phyloP scores from a whole-genome alignment of 2,113 vertebrate genomes.

The Gallinago jamesoni region DNA sequence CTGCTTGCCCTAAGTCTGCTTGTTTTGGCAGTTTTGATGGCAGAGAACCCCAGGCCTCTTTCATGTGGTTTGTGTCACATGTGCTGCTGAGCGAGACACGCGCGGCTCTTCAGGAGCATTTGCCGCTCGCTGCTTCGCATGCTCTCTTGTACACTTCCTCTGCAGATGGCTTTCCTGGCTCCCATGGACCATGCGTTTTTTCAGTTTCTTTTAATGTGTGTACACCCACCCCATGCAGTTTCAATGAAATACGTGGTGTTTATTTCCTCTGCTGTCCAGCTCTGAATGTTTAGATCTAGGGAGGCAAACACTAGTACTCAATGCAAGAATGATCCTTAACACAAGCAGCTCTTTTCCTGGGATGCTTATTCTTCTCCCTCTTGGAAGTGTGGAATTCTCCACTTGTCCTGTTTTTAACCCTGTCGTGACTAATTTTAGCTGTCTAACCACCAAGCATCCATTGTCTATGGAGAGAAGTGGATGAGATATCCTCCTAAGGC shows the following conservation, averaged over 20 bases:
- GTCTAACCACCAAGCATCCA: neutral
- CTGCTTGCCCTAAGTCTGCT: neutral
- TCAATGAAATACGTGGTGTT: neutral
- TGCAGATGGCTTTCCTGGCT: constrained; percentile 53
- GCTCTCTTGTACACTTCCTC: neutral
- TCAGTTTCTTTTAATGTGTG: constrained; percentile 29
- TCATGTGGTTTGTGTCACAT: constrained; percentile 51
- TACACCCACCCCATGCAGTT: constrained; percentile 24
- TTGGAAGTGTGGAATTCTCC: neutral
- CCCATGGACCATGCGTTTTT: constrained; percentile 1
- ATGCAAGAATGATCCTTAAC: neutral
- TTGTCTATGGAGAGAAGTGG: neutral
- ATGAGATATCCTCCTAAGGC: neutral
- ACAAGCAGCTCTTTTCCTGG: neutral
- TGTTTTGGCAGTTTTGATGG: constrained; percentile 28
- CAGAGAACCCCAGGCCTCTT: neutral
- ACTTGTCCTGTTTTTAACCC: constrained; percentile 1
- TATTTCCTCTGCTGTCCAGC: constrained; percentile 10
- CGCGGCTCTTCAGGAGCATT: neutral
- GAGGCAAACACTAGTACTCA: neutral
- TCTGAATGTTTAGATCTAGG: neutral
- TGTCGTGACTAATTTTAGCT: constrained; percentile 14
- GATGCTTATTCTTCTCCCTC: neutral
- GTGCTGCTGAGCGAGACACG: constrained; percentile 22
- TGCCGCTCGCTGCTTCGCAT: neutral